phyloP scores from a whole-genome alignment of 2,888 invertebrate species.

The Adelphocoris suturalis region DNA sequence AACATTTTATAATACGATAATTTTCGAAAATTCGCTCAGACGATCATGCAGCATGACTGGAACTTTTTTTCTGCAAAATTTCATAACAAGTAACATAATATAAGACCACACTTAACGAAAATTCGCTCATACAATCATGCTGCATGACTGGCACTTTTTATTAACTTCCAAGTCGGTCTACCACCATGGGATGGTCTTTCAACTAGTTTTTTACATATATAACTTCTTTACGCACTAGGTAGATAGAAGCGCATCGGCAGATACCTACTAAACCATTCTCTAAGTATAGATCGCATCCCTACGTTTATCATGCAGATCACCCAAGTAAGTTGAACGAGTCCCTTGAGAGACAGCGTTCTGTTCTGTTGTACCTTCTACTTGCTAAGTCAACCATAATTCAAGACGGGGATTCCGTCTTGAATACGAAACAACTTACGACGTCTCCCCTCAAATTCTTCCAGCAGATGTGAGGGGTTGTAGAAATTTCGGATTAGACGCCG shows the following conservation, averaged over 20 bases:
- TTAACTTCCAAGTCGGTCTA: no score
- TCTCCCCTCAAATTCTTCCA: conserved; percentile 16
- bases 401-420: neutral
- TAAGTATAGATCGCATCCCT: neutral
- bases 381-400: conserved; percentile 48
- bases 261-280: neutral
- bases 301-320: conserved; percentile 26
- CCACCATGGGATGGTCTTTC: no score
- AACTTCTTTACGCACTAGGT: no score
- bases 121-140: no score
- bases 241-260: neutral
- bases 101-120: no score
- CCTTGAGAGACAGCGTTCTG: neutral
- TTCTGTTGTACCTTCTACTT: neutral
- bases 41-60: no score
- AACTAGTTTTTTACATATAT: no score
- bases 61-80: no score
- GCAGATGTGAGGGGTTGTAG: conserved; percentile 5
- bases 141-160: no score
- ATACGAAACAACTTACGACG: conserved; percentile 21
- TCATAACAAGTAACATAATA: no score
- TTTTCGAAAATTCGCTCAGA: no score
- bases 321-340: conserved; percentile 15
- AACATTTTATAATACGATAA: no score
- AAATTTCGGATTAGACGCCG: conserved; percentile 13